Percentiles rank a stretch among this genome's conserved stretches.
These are phyloP conservation scores for Meloidogyne chitwoodi DNA, from an alignment of 1,140 invertebrate species.

Conservation along the genomic window DNA sequence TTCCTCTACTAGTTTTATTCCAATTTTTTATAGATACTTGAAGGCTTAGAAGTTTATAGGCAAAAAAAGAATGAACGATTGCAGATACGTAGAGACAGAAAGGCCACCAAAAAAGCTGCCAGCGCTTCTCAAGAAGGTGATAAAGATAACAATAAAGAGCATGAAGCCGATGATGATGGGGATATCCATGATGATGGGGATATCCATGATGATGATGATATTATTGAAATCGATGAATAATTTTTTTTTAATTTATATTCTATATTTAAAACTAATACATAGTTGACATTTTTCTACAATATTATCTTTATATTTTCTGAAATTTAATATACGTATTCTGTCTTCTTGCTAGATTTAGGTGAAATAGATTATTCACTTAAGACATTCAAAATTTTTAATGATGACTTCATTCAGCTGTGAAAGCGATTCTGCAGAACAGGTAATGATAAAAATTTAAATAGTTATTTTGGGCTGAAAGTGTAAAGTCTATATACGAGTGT, in stretches of 20 bases:
- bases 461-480: too few species aligned
- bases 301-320: neutral
- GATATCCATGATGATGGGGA: neutral
- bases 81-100: constrained; percentile 2
- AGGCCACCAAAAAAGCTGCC: constrained; percentile 10
- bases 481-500: too few species aligned
- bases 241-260: too few species aligned
- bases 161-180: constrained; percentile 5
- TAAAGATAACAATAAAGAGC: neutral
- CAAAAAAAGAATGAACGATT: constrained; percentile 12
- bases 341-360: too few species aligned
- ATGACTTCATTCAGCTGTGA: constrained; percentile 30
- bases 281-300: neutral
- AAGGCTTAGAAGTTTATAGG: constrained; percentile 11
- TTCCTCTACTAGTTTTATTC: too few species aligned
- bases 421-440: constrained; percentile 44
- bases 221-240: constrained; percentile 11
- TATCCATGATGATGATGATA: constrained; percentile 10
- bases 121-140: neutral
- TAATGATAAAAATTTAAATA: too few species aligned
- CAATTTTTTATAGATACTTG: constrained; percentile 24
- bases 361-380: too few species aligned
- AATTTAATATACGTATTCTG: too few species aligned
- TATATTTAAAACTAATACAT: neutral
- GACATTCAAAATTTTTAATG: too few species aligned